These are phyloP conservation scores for Serilophus lunatus DNA, from an alignment of 2,113 vertebrate species.

Conservation along the genomic window DNA sequence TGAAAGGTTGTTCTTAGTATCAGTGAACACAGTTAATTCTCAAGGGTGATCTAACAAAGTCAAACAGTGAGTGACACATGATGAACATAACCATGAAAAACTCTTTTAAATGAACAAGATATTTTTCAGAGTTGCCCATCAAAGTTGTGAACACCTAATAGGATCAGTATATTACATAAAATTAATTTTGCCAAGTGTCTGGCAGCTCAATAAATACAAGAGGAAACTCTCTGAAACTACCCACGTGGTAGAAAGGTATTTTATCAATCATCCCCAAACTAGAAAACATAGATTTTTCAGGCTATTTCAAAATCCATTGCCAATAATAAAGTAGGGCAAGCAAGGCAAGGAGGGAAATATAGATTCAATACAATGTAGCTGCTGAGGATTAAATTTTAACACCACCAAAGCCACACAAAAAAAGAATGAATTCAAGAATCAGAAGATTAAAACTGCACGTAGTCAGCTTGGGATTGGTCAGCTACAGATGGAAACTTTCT, in stretches of 20 bases:
- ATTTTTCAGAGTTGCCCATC: neutral
- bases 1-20: neutral
- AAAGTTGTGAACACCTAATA: rapidly evolving
- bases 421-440: constrained; percentile 5
- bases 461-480: neutral
- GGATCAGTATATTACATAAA: neutral
- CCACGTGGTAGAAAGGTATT: neutral
- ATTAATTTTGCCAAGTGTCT: neutral
- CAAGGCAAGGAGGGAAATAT: neutral
- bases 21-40: neutral
- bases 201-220: neutral
- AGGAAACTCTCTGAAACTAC: neutral
- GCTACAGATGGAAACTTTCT: constrained; percentile 22
- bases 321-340: neutral
- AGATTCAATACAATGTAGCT: neutral
- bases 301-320: neutral
- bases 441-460: neutral
- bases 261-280: neutral
- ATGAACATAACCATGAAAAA: neutral
- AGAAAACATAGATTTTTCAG: neutral
- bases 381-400: constrained; percentile 21
- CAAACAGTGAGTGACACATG: rapidly evolving
- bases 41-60: neutral
- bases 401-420: constrained; percentile 18
- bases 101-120: neutral